Conservation (phyloP, 2,797 vertebrate genomes). For the Stomatorhinus walkeri region DNA sequence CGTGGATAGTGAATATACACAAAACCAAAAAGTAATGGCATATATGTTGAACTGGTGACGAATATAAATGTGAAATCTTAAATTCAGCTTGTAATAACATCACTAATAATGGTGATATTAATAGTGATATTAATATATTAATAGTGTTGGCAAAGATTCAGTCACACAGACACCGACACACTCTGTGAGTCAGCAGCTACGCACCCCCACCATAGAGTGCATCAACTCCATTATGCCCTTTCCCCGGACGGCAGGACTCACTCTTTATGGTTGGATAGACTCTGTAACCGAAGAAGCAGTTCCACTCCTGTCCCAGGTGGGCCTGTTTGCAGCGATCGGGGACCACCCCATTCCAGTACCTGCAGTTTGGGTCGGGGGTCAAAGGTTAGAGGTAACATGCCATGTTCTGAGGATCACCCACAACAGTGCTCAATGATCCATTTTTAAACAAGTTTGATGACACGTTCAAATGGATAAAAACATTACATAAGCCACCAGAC, state of each 20-base stretch:
- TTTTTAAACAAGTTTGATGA: neutral
- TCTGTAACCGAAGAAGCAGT: conserved; percentile 97
- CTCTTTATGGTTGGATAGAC: conserved; percentile 90
- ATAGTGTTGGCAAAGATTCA: neutral
- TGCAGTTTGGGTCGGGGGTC: conserved; percentile 38
- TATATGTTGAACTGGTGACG: neutral
- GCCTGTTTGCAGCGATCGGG: conserved; percentile 80
- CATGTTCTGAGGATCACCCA: neutral
- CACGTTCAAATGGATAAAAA: neutral
- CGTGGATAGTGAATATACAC: neutral
- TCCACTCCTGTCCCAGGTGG: conserved; percentile 90
- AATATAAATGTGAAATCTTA: neutral
- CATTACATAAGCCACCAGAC: neutral
- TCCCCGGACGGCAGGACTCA: conserved; percentile 49
- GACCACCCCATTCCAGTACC: conserved; percentile 87
- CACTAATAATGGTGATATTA: neutral
- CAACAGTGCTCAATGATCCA: neutral
- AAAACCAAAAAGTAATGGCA: neutral
- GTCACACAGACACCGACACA: neutral
- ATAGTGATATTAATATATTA: neutral
- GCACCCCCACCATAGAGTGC: neutral
- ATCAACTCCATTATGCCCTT: neutral
- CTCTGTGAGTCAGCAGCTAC: neutral
- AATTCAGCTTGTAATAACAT: neutral
- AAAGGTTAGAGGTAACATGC: neutral